Base-by-base conservation (phyloP, 2,797 vertebrate species). In the Enteromius afrohamiltoni region DNA sequence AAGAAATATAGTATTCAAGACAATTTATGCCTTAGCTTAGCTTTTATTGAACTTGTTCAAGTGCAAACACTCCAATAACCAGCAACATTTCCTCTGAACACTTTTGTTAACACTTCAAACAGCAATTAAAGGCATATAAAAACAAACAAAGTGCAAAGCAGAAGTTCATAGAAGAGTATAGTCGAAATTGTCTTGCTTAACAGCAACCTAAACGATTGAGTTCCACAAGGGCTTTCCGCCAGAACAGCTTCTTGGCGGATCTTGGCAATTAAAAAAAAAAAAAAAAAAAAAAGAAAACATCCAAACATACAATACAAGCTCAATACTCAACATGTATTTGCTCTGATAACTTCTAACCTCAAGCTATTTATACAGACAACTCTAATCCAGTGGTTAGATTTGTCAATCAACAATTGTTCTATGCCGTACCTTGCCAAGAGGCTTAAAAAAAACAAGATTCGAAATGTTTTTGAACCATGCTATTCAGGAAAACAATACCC, bases 11-110 rank as follows among this genome's bases (percentile, higher is more conserved):
- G 26, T 17, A 5, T 49, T 79, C n/a, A 71, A 60, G 40, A 83
- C 67, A 69, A 47, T 49, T 40, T 55, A 74, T 83, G 68, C 78
- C 84, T 83, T 83, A n/a, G 70, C 51, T 79, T 42, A 42, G 79
- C 58, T 83, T 91, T 90, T 90, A 90, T 91, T 90, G 78, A 82
- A 79, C 79, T 85, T 83, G 85, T 88, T 88, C 87, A 88, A 85
- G 77, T 87, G 69, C 82, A 89, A 45, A 77, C 76, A 85, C 83
- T 75, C 83, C 88, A 5, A 40, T 49, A 67, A 47, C 51, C 76
- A 77, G 76, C 49, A 74, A 73, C 40, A 62, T 76, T 82, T 58
- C 60, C 80, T 65, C 82, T 81, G 58, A 89, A 88, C 86, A 89
- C 82, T 82, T 85, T 81, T 58, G 81, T 47, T 65, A 86, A 85